phyloP scores from a whole-genome alignment of 2,797 vertebrate species.

The Crenichthys baileyi region DNA sequence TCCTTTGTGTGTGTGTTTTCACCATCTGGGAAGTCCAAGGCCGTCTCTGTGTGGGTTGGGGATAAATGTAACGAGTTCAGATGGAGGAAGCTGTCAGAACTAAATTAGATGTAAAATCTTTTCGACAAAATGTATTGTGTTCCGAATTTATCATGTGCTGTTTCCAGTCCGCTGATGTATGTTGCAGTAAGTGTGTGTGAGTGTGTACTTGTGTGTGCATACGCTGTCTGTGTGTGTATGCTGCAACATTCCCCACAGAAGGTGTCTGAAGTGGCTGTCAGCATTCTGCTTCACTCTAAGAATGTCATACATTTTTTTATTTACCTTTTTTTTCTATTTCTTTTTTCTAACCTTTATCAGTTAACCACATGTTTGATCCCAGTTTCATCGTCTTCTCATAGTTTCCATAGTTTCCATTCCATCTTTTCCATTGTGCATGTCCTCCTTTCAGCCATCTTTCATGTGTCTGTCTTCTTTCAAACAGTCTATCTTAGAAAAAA shows the following conservation, averaged over 20 bases:
- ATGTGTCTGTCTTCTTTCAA: slow-evolving; percentile 63
- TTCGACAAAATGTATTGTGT: slow-evolving; percentile 89
- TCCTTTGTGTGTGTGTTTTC: slow-evolving; percentile 8
- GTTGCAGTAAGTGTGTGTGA: slow-evolving; percentile 63
- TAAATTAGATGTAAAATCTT: slow-evolving; percentile 99
- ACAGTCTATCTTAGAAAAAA: slow-evolving; percentile 59
- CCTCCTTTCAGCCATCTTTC: slow-evolving; percentile 50
- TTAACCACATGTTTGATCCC: slow-evolving; percentile 17
- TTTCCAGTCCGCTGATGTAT: slow-evolving; percentile 91
- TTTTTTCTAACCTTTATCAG: slow-evolving; percentile 19
- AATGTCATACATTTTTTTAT: slow-evolving; percentile 26
- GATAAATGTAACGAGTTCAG: slow-evolving; percentile 87
- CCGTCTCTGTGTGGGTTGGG: slow-evolving; percentile 75
- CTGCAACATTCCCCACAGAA: slow-evolving; percentile 82
- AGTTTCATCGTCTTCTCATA: slow-evolving; percentile 15
- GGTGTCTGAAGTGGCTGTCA: slow-evolving; percentile 83
- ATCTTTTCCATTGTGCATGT: slow-evolving; percentile 33
- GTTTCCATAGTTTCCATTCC: slow-evolving; percentile 37
- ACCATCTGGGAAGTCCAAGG: slow-evolving; percentile 85
- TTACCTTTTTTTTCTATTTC: not conserved
- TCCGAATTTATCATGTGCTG: slow-evolving; percentile 95
- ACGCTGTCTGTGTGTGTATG: slow-evolving; percentile 58
- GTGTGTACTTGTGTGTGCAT: slow-evolving; percentile 33
- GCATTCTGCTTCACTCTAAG: slow-evolving; percentile 37
- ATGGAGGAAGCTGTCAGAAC: slow-evolving; percentile 90